Evolutionary conservation across 2,888 invertebrate genomes (phyloP).

Genomic region (Ephialtes manifestator): DNA sequence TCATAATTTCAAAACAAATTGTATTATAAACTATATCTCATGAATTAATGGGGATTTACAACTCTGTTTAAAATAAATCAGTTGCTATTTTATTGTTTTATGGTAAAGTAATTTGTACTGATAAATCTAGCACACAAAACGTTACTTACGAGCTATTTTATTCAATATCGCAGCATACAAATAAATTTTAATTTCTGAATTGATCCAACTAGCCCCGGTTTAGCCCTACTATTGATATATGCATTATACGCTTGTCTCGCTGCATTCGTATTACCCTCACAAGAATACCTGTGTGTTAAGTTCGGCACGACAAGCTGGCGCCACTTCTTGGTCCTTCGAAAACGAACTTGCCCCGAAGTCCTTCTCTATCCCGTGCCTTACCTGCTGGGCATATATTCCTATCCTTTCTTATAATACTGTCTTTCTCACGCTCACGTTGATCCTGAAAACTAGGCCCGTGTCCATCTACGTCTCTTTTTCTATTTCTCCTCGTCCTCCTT

Average conservation of each 20-base stretch:
- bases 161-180: not conserved
- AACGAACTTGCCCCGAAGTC: conserved; percentile 66
- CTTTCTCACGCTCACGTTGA: conserved; percentile 66
- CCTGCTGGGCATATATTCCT: conserved; percentile 59
- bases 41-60: too few species aligned
- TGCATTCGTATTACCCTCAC: conserved; percentile 58
- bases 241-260: conserved; percentile 50
- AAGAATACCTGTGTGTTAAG: conserved; percentile 64
- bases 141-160: not conserved
- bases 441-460: conserved; percentile 63
- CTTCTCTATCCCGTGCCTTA: conserved; percentile 57
- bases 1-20: too few species aligned
- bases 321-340: conserved; percentile 77
- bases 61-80: not conserved
- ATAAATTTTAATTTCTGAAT: not conserved
- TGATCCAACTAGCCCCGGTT: conserved; percentile 4
- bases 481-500: conserved; percentile 69
- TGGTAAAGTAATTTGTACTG: not conserved
- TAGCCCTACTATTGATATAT: conserved; percentile 38
- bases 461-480: conserved; percentile 52
- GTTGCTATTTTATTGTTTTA: not conserved
- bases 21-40: too few species aligned
- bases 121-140: not conserved
- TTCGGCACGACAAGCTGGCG: conserved; percentile 82
- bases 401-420: conserved; percentile 60